Base-by-base conservation (phyloP, 1,140 invertebrate species). In the Brachionus paranguensis region DNA sequence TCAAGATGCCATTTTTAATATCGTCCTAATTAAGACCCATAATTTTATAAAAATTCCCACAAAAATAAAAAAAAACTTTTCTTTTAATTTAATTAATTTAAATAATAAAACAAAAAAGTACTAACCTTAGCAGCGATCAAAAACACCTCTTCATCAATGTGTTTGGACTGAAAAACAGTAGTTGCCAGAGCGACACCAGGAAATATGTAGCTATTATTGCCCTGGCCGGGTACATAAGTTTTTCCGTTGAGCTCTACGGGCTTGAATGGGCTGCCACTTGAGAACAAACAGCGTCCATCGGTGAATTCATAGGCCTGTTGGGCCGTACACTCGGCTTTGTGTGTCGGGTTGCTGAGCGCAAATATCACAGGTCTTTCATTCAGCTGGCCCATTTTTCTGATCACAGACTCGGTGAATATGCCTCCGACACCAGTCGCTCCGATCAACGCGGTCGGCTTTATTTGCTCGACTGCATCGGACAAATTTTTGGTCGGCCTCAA, bases 121-220 rank as follows among this genome's bases (percentile, higher is more conserved):
- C 53, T 84, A 85, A 90, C 89, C 88, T 89, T 72, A 10, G 89
- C 89, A 53, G 89, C 85, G 29, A 86, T 85, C 3, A 90, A 84
- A 86, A 90, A 90, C 10, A 89, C 85, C 17, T 85, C 85, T 41
- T 90, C 88, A 47, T 87, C 85, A n/a, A 90, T 87, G 81, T 88
- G 87, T 27, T 86, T 76, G 10, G 89, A 86, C 12, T 86, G 86
- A 85, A 86, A 88, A 0, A 86, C 81, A 27, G 88, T 88, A 7
- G 88, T 85, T 37, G 86, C 89, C 8, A 90, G 85, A 0, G 88
- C 89, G 5, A 90, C 86, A 20, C 88, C 89, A 20, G 89, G 89
- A 86, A 90, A 90, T 37, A 90, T 88, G 86, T 89, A 90, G 43
- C 89, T 88, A 86, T 90, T 90, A 84, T 90, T 90, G 2, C 89